These are phyloP conservation scores for Myanophis thanlyinensis DNA, from an alignment of 2,113 vertebrate genomes.

Conservation along the genomic window DNA sequence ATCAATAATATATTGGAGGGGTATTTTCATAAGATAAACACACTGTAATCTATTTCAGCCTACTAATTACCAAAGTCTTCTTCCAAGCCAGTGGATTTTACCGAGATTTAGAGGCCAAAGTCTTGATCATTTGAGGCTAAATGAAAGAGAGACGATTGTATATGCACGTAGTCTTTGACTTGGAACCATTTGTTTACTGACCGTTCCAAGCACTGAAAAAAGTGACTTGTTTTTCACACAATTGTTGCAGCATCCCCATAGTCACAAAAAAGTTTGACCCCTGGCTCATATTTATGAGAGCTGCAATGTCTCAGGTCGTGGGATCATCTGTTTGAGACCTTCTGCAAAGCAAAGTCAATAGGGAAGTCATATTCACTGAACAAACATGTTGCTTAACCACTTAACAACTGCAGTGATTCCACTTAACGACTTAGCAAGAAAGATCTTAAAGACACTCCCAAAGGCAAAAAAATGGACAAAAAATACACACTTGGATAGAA, in stretches of 20 bases:
- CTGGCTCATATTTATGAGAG: not conserved
- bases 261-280: not conserved
- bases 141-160: not conserved
- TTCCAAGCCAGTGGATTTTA: not conserved
- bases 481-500: too few relatives aligned
- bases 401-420: too few relatives aligned
- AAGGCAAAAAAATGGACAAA: too few relatives aligned
- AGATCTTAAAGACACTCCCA: too few relatives aligned
- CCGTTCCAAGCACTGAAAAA: not conserved
- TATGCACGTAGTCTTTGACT: not conserved
- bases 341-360: not conserved
- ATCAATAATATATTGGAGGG: accelerated
- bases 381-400: too few relatives aligned
- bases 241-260: not conserved
- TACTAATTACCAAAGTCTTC: not conserved
- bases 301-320: not conserved
- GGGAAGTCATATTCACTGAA: too few relatives aligned
- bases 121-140: not conserved
- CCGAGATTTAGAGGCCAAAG: not conserved
- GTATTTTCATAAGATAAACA: not conserved
- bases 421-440: too few relatives aligned
- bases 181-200: not conserved
- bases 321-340: not conserved
- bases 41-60: not conserved
- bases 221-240: not conserved